Evolutionary conservation across 2,113 vertebrate genomes (phyloP).

Genomic region (Myanophis thanlyinensis): DNA sequence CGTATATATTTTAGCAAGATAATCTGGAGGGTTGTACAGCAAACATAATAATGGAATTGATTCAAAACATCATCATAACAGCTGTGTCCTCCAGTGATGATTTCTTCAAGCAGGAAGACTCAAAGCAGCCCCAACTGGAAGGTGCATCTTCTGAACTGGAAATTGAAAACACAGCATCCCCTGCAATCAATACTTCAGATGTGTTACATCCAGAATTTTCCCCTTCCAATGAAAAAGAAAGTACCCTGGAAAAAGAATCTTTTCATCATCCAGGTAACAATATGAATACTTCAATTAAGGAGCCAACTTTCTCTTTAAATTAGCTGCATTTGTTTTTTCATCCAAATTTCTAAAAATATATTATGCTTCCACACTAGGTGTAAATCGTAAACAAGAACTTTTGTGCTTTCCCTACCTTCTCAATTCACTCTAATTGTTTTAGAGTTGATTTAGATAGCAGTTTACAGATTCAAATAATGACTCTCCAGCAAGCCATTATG

Average conservation of each 20-base stretch:
- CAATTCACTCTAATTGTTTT: neutral
- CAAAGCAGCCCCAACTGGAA: neutral
- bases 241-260: neutral
- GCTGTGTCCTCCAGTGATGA: conserved; percentile 20
- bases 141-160: neutral
- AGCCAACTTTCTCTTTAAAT: neutral
- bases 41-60: conserved; percentile 11
- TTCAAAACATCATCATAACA: conserved; percentile 27
- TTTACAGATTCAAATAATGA: neutral
- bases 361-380: neutral
- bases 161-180: neutral
- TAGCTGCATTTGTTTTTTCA: neutral
- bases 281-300: neutral
- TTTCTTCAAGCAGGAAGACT: conserved; percentile 20
- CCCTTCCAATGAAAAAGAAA: neutral
- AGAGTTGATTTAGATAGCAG: neutral
- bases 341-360: neutral
- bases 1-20: neutral
- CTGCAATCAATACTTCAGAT: neutral
- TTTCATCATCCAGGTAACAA: conserved; percentile 19
- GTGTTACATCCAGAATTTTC: neutral
- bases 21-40: conserved; percentile 1
- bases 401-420: too few species aligned
- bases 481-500: neutral
- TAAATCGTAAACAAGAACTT: neutral